These are phyloP conservation scores for Gambusia affinis DNA, from an alignment of 2,113 vertebrate genomes.

Conservation along the genomic window DNA sequence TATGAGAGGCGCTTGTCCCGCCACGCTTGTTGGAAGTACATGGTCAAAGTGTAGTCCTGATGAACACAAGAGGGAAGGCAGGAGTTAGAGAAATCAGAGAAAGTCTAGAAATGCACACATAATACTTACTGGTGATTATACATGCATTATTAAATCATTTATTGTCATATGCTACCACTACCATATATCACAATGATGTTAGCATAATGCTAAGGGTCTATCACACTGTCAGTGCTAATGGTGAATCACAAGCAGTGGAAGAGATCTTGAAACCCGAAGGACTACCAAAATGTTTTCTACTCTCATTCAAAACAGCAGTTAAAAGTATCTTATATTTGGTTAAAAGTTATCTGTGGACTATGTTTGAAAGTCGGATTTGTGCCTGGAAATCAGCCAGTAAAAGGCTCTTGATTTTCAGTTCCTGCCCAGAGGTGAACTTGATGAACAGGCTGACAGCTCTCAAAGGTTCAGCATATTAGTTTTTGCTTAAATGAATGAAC, in stretches of 20 bases:
- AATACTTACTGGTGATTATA: background rate
- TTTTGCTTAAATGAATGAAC: constrained; percentile 38
- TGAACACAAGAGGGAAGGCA: constrained; percentile 31
- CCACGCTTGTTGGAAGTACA: constrained; percentile 99
- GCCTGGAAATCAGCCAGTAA: no score
- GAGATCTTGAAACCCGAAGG: no score
- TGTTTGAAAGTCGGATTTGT: no score
- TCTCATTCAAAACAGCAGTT: no score
- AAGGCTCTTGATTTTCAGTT: constrained; percentile 8
- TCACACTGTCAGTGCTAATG: no score
- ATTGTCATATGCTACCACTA: background rate
- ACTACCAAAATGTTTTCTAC: no score
- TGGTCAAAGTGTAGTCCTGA: constrained; percentile 98
- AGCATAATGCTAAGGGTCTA: no score
- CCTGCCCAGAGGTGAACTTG: constrained; percentile 61
- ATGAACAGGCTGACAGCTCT: constrained; percentile 57
- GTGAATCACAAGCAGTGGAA: no score
- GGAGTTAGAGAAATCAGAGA: background rate
- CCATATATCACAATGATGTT: no score
- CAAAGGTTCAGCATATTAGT: constrained; percentile 62
- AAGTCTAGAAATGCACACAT: background rate
- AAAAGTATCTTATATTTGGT: no score
- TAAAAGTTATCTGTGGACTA: no score
- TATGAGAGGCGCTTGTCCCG: constrained; percentile 97
- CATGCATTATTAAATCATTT: background rate